Conservation (phyloP, 1,140 invertebrate species). For the Aphaenogaster ashmeadi region DNA sequence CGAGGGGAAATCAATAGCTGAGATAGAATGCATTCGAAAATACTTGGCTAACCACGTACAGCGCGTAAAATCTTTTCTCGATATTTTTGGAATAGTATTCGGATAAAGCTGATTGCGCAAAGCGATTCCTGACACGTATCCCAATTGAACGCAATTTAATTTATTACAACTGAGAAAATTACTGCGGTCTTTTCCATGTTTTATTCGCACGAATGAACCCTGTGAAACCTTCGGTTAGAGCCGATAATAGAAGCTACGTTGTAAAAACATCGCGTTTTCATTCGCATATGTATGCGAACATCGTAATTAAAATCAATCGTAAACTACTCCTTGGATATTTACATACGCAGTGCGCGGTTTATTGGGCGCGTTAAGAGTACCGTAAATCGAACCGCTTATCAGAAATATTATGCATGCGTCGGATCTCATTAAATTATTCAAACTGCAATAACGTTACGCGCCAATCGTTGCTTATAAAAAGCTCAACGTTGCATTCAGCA, state of each 20-base stretch:
- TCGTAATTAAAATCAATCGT: constrained; percentile 39
- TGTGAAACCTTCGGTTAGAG: not conserved
- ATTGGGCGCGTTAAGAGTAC: constrained; percentile 15
- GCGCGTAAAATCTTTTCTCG: not conserved
- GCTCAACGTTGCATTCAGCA: constrained; percentile 10
- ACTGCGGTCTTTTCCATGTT: not conserved
- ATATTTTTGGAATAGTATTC: not conserved
- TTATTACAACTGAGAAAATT: not conserved
- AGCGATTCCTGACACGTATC: not conserved
- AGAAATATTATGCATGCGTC: constrained; percentile 41
- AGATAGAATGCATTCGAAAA: not conserved
- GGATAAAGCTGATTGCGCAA: not conserved
- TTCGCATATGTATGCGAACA: not conserved
- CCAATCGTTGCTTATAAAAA: constrained; percentile 34
- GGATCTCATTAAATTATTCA: constrained; percentile 52
- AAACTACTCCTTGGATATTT: constrained; percentile 13
- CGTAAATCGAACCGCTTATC: constrained; percentile 11
- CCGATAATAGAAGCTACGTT: constrained; percentile 19
- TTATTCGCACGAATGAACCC: constrained; percentile 19
- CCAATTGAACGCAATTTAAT: constrained; percentile 32
- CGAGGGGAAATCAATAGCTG: not conserved
- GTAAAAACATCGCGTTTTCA: constrained; percentile 17
- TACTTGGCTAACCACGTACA: not conserved
- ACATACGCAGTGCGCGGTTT: not conserved
- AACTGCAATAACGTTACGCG: constrained; percentile 3